Conservation (phyloP, 2,888 invertebrate species). For the Unio delphinus region DNA sequence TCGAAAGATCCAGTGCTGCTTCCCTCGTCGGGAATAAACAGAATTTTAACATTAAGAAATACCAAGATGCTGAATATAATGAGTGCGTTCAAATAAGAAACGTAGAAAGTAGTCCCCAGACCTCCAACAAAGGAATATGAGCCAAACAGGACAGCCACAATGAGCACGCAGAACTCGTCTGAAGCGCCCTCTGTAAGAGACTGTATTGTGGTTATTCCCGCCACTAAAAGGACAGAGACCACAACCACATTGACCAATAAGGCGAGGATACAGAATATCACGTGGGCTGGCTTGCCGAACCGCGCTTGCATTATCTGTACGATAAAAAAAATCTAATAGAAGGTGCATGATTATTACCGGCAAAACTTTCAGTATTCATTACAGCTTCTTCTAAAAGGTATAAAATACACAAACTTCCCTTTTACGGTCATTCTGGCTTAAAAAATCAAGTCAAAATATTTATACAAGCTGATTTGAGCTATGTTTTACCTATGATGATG, state of each 20-base stretch:
- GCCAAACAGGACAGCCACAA: conserved; percentile 60
- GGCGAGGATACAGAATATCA: conserved; percentile 56
- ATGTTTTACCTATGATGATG: too few relatives aligned
- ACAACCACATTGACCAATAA: conserved; percentile 61
- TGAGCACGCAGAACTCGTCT: conserved; percentile 57
- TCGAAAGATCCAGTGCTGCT: conserved; percentile 35
- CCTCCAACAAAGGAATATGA: conserved; percentile 62
- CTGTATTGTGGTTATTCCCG: conserved; percentile 51
- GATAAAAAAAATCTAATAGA: too few relatives aligned
- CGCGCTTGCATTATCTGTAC: conserved; percentile 57
- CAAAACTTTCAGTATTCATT: too few relatives aligned
- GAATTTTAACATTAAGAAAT: conserved; percentile 48
- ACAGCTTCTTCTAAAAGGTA: too few relatives aligned
- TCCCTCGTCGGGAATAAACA: conserved; percentile 34
- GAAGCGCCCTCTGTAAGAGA: conserved; percentile 52
- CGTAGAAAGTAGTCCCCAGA: conserved; percentile 65
- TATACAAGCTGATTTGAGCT: too few relatives aligned
- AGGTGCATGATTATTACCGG: too few relatives aligned
- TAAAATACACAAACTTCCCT: too few relatives aligned
- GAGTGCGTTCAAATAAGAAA: conserved; percentile 63
- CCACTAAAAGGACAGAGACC: conserved; percentile 52
- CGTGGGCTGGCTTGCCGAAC: conserved; percentile 55
- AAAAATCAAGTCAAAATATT: too few relatives aligned
- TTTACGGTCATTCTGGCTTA: too few relatives aligned
- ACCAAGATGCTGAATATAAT: conserved; percentile 53